Base-by-base conservation (phyloP, 2,113 vertebrate genomes). In the Pituophis catenifer region DNA sequence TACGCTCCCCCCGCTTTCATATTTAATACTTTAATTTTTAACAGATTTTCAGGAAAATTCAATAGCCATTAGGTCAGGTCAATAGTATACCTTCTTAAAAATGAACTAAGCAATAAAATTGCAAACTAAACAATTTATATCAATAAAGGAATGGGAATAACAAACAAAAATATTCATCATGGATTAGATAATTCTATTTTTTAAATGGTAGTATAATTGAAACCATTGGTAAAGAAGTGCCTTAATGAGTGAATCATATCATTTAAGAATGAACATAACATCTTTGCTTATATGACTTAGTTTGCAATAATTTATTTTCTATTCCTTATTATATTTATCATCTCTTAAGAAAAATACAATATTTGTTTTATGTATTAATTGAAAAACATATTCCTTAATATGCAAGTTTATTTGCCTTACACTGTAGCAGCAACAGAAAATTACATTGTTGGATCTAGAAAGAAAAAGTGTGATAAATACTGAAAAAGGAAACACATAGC, bases 261-360 rank as follows among this genome's bases (percentile, higher is more conserved):
- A 87, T 92, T 96, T 95, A 95, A 91, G 52, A 95, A 59, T 86
- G 95, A 90, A n/a, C 86, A 94, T 94, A 96, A 95, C 93, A 96
- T 57, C 33, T 91, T 23, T 54, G 88, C 70, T 91, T 94, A 92
- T 94, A 95, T 96, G 94, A 93, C 95, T 91, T 92, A 70, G 38
- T 24, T 92, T 50, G 33, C 87, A 89, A 48, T 93, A 94, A 95
- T 96, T 97, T 96, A 95, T 94, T 95, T 94, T 92, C 44, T 92
- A 95, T 58, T 94, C 94, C 85, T 94, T 88, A 86, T 8, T 93
- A 94, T 95, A 94, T 90, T 88, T 94, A 94, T 53, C 62, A 92
- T 38, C 89, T 92, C 53, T 93, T 94, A 94, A 92, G 62, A 92
- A 90, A 93, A 96, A 93, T 93, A 86, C 58, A 89, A 53, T 57